Evolutionary conservation across 2,888 invertebrate genomes (phyloP).

Genomic region (Orgyia antiqua): DNA sequence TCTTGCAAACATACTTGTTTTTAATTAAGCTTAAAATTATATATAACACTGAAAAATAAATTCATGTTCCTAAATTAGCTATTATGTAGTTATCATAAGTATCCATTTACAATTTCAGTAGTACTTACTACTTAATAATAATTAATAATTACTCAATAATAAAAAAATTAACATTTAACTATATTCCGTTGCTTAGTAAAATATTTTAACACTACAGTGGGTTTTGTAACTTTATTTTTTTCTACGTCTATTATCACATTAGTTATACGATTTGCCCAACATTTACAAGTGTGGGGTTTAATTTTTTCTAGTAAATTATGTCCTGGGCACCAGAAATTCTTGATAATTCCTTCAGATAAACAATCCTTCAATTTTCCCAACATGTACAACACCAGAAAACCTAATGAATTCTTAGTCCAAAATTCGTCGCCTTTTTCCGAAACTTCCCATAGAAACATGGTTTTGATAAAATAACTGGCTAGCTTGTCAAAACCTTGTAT

Average conservation of each 20-base stretch:
- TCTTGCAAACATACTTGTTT: no score
- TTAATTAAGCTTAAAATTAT: no score
- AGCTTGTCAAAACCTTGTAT: conserved; percentile 46
- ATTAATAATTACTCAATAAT: no score
- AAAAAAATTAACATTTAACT: no score
- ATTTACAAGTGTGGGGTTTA: conserved; percentile 37
- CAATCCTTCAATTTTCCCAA: conserved; percentile 38
- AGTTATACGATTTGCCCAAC: conserved; percentile 43
- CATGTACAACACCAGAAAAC: conserved; percentile 45
- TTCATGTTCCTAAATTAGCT: no score
- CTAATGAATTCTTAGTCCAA: conserved; percentile 43
- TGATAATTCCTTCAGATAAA: conserved; percentile 31
- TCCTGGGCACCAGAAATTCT: conserved; percentile 48
- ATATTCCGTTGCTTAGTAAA: no score
- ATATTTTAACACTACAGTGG: conserved; percentile 30
- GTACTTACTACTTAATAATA: no score
- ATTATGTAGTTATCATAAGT: no score
- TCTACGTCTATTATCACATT: conserved; percentile 39
- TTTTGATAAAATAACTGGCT: conserved; percentile 56
- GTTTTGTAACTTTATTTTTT: conserved; percentile 28
- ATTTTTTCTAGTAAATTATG: conserved; percentile 47
- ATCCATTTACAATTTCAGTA: no score
- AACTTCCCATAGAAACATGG: conserved; percentile 52
- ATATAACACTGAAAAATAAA: no score
- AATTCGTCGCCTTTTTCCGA: conserved; percentile 26